A percentile compares a stretch with the other conserved stretches of the same genome.
Evolutionary conservation across 2,113 vertebrate species (phyloP).

Genomic region (Lichenostomus cassidix): DNA sequence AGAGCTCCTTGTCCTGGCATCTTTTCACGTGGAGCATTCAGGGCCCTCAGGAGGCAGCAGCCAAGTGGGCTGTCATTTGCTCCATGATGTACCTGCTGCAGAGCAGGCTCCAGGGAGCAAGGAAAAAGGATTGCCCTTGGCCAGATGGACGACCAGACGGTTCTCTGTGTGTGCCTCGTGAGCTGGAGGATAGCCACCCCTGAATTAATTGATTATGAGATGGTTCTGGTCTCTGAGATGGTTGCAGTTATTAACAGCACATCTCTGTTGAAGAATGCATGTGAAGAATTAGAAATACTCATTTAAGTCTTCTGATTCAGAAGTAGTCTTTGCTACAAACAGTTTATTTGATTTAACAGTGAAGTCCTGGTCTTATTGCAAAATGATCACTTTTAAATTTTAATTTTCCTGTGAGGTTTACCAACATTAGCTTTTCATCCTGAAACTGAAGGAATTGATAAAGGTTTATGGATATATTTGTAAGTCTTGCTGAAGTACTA

Average conservation of each 20-base stretch:
- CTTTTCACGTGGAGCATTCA: background rate
- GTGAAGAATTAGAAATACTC: background rate
- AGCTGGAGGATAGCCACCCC: background rate
- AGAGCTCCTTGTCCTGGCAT: background rate
- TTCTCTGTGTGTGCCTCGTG: background rate
- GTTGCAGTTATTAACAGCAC: background rate
- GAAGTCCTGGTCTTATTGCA: background rate
- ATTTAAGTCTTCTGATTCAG: background rate
- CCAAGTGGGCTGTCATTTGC: background rate
- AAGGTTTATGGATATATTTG: background rate
- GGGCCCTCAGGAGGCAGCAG: background rate
- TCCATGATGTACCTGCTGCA: background rate
- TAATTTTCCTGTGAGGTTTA: background rate
- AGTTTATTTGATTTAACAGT: background rate
- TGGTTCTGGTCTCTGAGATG: background rate
- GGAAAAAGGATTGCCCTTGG: background rate
- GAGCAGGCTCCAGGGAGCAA: background rate
- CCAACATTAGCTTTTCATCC: background rate
- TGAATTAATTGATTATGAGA: background rate
- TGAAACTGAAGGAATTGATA: background rate
- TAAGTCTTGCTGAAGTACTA: background rate
- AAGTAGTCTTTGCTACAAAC: background rate
- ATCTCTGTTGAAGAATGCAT: background rate
- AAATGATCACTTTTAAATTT: background rate
- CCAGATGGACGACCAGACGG: background rate